Conservation (phyloP, 2,888 invertebrate genomes). For the Laothoe populi region DNA sequence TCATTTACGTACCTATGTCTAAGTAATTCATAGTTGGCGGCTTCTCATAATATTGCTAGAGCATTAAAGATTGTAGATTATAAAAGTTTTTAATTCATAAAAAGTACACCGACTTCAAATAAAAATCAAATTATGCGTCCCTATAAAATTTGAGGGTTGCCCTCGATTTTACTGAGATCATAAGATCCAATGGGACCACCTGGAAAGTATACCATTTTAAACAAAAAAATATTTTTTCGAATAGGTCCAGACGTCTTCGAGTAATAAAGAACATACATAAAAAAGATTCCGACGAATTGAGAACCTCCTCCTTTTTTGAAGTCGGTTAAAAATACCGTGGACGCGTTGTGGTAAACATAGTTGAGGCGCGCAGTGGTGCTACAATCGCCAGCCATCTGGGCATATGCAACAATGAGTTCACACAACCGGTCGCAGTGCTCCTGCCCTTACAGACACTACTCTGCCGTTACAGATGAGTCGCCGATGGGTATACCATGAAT, state of each 20-base stretch:
- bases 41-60: not conserved
- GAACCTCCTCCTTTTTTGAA: too few species aligned
- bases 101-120: too few species aligned
- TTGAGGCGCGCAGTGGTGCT: not conserved
- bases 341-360: not conserved
- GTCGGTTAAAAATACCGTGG: not conserved
- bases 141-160: too few species aligned
- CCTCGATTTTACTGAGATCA: not conserved
- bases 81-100: too few species aligned
- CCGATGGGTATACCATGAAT: conserved; percentile 73
- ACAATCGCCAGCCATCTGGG: conserved; percentile 52
- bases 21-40: not conserved
- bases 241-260: too few species aligned
- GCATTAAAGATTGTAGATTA: not conserved
- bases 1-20: not conserved
- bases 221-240: too few species aligned
- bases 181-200: too few species aligned
- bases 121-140: too few species aligned
- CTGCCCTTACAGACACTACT: too few species aligned
- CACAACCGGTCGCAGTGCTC: conserved; percentile 78
- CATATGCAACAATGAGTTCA: conserved; percentile 74
- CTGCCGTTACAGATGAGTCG: conserved; percentile 82
- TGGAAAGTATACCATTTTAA: too few species aligned
- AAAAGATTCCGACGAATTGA: too few species aligned
- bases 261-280: too few species aligned